These are phyloP conservation scores for Emesis furor DNA, from an alignment of 2,888 invertebrate genomes.

Conservation along the genomic window DNA sequence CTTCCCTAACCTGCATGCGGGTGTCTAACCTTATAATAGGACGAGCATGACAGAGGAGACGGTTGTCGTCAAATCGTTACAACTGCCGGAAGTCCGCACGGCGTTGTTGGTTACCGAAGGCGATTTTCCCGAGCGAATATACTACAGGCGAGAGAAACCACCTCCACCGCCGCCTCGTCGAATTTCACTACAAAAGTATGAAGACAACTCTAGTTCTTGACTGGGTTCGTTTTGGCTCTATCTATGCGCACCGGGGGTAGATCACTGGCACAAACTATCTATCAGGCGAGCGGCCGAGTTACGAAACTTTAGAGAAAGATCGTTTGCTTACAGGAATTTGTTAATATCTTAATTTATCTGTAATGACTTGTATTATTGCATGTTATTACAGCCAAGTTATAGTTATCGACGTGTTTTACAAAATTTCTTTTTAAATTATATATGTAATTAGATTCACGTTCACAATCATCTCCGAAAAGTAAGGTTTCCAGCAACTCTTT, in stretches of 20 bases:
- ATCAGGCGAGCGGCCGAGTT: constrained; percentile 11
- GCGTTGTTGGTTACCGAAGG: constrained; percentile 82
- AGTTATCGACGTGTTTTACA: too few relatives aligned
- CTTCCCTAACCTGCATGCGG: constrained; percentile 85
- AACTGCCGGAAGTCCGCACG: constrained; percentile 85
- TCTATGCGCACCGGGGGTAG: constrained; percentile 75
- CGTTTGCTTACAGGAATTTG: too few relatives aligned
- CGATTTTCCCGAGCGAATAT: constrained; percentile 69
- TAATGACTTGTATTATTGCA: too few relatives aligned
- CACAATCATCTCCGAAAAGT: too few relatives aligned
- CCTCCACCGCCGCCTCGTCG: constrained; percentile 87
- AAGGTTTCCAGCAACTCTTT: too few relatives aligned
- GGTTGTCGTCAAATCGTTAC: constrained; percentile 84
- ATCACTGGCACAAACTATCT: constrained; percentile 59
- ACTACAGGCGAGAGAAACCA: constrained; percentile 81
- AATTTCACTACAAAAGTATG: constrained; percentile 85
- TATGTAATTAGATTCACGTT: too few relatives aligned
- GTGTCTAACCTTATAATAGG: constrained; percentile 80
- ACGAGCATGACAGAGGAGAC: constrained; percentile 84
- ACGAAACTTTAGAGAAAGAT: background rate
- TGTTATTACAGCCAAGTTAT: too few relatives aligned
- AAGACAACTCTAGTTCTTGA: constrained; percentile 80
- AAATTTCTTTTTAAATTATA: too few relatives aligned
- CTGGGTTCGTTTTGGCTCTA: constrained; percentile 82
- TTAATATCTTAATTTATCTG: too few relatives aligned